Conservation (phyloP, 2,888 invertebrate species). For the Zeuzera pyrina region DNA sequence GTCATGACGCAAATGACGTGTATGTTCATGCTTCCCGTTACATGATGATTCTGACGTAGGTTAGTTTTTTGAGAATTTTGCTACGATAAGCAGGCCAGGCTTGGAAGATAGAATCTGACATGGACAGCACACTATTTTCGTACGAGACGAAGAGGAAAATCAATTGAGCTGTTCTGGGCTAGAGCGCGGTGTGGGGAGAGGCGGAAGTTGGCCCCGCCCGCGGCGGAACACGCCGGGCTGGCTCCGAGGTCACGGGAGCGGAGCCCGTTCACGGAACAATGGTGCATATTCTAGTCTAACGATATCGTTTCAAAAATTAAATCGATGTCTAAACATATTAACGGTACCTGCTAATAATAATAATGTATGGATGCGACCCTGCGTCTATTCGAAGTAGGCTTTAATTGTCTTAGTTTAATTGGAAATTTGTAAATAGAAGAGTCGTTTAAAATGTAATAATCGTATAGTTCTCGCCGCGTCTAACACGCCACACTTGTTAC, state of each 20-base stretch:
- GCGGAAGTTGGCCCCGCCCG: conserved; percentile 11
- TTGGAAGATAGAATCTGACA: conserved; percentile 26
- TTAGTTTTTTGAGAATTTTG: conserved; percentile 20
- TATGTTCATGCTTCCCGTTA: not conserved
- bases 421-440: conserved; percentile 67
- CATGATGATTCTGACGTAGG: conserved; percentile 9
- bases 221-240: conserved; percentile 15
- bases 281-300: conserved; percentile 61
- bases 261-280: conserved; percentile 52
- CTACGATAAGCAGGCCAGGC: conserved; percentile 26
- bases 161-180: conserved; percentile 44
- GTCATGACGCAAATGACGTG: too few relatives aligned
- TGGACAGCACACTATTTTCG: conserved; percentile 14
- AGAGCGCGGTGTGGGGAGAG: conserved; percentile 16
- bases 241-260: conserved; percentile 19
- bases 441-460: conserved; percentile 43
- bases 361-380: conserved; percentile 70
- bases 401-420: conserved; percentile 71
- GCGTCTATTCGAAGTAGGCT: conserved; percentile 71
- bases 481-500: conserved; percentile 33
- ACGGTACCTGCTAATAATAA: conserved; percentile 64
- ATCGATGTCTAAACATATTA: conserved; percentile 58
- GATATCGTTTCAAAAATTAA: conserved; percentile 44
- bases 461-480: conserved; percentile 44
- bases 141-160: conserved; percentile 36